Evolutionary conservation across 2,797 vertebrate genomes (phyloP), one percentile per base, ranked within the genome.

Genomic region (Amniataba percoides): DNA sequence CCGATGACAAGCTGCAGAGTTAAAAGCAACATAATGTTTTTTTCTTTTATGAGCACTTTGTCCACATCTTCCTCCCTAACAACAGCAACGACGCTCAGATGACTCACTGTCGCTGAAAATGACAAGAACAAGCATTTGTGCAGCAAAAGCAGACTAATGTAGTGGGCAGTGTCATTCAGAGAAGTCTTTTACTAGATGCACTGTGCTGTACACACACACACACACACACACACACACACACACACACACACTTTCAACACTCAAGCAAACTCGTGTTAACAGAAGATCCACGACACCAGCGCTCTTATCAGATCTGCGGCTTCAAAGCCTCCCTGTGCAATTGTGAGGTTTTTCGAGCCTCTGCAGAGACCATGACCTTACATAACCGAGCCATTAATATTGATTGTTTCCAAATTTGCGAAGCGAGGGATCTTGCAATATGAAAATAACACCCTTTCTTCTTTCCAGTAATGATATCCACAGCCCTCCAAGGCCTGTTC

Each of bases 311-410:
- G 65, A 86, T 84, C 57, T 61, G 74, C 19, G 43, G 58, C 82
- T 76, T 72, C 64, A 81, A 67, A 78, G 77, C 74, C 77, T 82
- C 72, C 66, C 74, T 48, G 42, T 71, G 63, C 60, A 72, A 60
- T 15, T 46, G 77, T 27, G 69, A 82, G 60, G 66, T 78, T 88
- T 88, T 27, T 77, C 61, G 53, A 57, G 76, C 71, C 79, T 83
- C 82, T 77, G 71, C 89, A 79, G 71, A 89, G 80, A 79, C 67
- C 71, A 55, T 86, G 78, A 81, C 83, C 89, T 93, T 92, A 88
- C 81, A 82, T 90, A 94, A 95, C 88, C 83, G 75, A 80, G 74
- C 78, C 85, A 92, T 95, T 92, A 93, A 92, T 92, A 95, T 93
- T 86, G 86, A 95, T 91, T 90, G 84, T 91, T 92, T 90, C 87